Percentiles rank a stretch among this genome's conserved stretches.
Conservation (phyloP, 2,113 vertebrate species). For the Misgurnus mizolepis region DNA sequence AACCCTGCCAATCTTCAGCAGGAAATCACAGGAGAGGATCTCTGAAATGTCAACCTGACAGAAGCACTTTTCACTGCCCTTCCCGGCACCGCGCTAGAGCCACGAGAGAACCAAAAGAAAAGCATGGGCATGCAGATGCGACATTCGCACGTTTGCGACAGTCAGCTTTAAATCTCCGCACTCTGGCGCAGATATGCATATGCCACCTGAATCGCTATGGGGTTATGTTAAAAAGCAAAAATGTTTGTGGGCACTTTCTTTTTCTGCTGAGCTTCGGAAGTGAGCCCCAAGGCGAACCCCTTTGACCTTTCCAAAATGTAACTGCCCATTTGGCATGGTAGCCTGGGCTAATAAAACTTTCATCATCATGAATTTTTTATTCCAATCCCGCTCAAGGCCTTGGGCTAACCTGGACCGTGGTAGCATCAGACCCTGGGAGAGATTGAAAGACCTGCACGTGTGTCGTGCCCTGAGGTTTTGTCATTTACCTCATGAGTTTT, state of each 20-base stretch:
- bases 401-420: conserved; percentile 52
- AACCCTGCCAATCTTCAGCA: conserved; percentile 34
- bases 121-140: neutral
- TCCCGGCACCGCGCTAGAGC: conserved; percentile 38
- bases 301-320: conserved; percentile 61
- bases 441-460: conserved; percentile 12
- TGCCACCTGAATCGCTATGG: conserved; percentile 34
- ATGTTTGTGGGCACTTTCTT: conserved; percentile 41
- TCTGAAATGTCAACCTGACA: conserved; percentile 58
- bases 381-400: conserved; percentile 52
- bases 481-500: conserved; percentile 26
- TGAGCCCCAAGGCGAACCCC: conserved; percentile 56
- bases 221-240: conserved; percentile 43
- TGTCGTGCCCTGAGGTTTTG: conserved; percentile 22
- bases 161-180: conserved; percentile 39
- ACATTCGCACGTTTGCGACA: conserved; percentile 28
- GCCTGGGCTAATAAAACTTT: conserved; percentile 59
- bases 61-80: conserved; percentile 50
- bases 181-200: conserved; percentile 25
- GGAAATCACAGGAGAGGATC: conserved; percentile 54
- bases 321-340: conserved; percentile 55
- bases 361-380: conserved; percentile 60
- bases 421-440: conserved; percentile 46
- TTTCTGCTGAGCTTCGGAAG: conserved; percentile 53
- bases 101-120: conserved; percentile 31